These are phyloP conservation scores for Hippolais icterina DNA, from an alignment of 2,113 vertebrate genomes.

Conservation along the genomic window DNA sequence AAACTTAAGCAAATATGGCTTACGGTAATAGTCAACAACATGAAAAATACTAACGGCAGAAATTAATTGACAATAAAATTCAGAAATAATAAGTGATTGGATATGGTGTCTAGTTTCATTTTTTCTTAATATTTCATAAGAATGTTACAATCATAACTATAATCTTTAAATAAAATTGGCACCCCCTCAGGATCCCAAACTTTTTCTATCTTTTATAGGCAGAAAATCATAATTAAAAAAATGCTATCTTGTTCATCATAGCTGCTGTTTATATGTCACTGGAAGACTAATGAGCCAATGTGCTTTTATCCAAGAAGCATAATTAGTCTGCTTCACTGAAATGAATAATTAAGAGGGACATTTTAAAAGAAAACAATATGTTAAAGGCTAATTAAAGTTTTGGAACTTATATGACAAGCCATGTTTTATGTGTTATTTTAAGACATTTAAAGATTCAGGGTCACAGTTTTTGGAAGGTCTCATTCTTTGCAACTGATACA, in stretches of 20 bases:
- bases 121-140: background rate
- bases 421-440: background rate
- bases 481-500: background rate
- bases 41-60: background rate
- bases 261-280: background rate
- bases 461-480: background rate
- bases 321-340: conserved; percentile 21
- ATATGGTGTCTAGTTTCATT: background rate
- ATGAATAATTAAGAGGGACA: conserved; percentile 25
- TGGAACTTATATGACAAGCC: background rate
- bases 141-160: background rate
- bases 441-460: background rate
- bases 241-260: background rate
- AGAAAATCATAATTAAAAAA: background rate
- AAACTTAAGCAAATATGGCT: background rate
- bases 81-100: background rate
- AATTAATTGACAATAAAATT: background rate
- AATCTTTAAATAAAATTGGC: background rate
- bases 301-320: conserved; percentile 26
- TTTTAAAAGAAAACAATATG: conserved; percentile 18
- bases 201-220: background rate
- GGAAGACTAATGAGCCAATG: conserved; percentile 4
- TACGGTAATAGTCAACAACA: background rate
- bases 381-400: conserved; percentile 14
- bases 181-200: background rate